Percentiles rank a stretch among this genome's conserved stretches.
These are phyloP conservation scores for Ochlodes sylvanus DNA, from an alignment of 2,888 invertebrate species.

Conservation along the genomic window DNA sequence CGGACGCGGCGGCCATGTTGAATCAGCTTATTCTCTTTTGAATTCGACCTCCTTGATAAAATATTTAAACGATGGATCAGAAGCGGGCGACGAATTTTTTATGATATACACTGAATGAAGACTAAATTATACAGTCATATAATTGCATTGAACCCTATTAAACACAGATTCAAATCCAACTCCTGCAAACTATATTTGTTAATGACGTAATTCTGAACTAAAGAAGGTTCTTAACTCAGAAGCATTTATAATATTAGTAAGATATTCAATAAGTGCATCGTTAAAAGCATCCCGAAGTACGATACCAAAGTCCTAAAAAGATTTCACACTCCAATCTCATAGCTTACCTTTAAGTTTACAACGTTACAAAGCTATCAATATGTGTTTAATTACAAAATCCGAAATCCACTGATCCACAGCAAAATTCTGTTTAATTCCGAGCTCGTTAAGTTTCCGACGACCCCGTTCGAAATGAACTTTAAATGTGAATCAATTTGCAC, in stretches of 20 bases:
- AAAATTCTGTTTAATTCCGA: not conserved
- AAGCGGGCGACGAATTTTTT: constrained; percentile 18
- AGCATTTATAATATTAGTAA: no score
- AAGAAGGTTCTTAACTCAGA: no score
- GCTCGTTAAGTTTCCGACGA: not conserved
- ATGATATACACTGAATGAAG: constrained; percentile 9
- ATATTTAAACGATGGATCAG: constrained; percentile 51
- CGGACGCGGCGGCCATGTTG: constrained; percentile 54
- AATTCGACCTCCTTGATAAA: constrained; percentile 51
- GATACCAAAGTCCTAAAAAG: not conserved
- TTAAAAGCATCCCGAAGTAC: no score
- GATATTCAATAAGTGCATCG: no score
- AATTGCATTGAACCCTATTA: not conserved
- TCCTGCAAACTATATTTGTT: no score
- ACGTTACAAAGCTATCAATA: not conserved
- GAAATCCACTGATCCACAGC: not conserved
- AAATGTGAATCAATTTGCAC: constrained; percentile 30
- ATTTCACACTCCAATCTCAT: not conserved
- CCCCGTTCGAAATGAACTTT: constrained; percentile 22
- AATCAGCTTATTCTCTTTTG: constrained; percentile 44
- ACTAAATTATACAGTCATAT: not conserved
- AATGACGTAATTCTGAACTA: no score
- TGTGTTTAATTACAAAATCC: not conserved
- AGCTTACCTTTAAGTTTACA: not conserved
- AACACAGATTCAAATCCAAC: not conserved